Percentiles rank a stretch among this genome's conserved stretches.
phyloP scores from a whole-genome alignment of 2,113 vertebrate species.

The Natator depressus region DNA sequence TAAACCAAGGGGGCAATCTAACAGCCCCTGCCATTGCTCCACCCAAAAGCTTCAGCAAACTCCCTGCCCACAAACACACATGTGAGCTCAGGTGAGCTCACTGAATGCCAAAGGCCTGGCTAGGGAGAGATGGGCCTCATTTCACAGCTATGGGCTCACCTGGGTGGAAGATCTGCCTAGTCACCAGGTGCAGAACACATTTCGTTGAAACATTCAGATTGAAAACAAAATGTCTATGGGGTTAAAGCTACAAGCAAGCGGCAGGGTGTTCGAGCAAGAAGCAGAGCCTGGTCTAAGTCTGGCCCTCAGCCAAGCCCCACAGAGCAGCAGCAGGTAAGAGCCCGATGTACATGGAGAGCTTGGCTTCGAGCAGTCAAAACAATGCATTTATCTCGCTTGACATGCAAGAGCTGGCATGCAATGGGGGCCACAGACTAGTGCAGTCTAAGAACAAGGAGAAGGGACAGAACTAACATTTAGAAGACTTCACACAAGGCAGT shows the following conservation, averaged over 20 bases:
- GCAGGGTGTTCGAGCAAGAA: conserved; percentile 48
- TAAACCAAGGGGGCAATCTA: not conserved
- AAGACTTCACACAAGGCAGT: conserved; percentile 47
- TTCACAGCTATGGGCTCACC: not conserved
- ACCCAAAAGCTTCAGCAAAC: not conserved
- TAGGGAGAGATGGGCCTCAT: not conserved
- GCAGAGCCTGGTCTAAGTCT: conserved; percentile 22
- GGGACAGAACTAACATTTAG: conserved; percentile 20
- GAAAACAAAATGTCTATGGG: conserved; percentile 37
- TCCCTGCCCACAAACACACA: not conserved
- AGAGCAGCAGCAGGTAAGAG: conserved; percentile 39
- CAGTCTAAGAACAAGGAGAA: not conserved
- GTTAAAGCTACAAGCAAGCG: conserved; percentile 66
- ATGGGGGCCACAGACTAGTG: conserved; percentile 22
- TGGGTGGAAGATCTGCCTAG: not conserved
- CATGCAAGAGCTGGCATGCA: conserved; percentile 67
- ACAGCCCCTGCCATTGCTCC: not conserved
- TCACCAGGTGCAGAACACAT: conserved; percentile 12
- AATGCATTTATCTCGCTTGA: not conserved
- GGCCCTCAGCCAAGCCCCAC: conserved; percentile 40
- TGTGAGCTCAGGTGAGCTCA: not conserved
- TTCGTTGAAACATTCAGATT: conserved; percentile 13
- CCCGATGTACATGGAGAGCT: not conserved
- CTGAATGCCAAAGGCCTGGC: not conserved
- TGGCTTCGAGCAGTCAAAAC: conserved; percentile 10